A percentile compares a stretch with the other conserved stretches of the same genome.
Conservation (phyloP, 1,140 invertebrate genomes). For the Paracyclopina nana region DNA sequence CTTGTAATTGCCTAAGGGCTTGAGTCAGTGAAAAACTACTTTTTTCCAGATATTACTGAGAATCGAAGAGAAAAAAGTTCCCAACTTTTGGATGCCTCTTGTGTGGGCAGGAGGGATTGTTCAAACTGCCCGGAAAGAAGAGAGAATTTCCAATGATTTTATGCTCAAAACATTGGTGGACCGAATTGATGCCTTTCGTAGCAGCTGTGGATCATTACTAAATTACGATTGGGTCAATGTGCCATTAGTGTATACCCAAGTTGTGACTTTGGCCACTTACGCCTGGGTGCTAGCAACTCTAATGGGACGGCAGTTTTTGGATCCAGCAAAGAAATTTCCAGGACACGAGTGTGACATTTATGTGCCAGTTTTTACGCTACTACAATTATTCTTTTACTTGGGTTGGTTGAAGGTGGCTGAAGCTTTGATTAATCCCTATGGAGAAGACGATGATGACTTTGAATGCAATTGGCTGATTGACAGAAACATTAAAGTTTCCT, state of each 20-base stretch:
- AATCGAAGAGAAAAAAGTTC: too few species aligned
- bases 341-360: background rate
- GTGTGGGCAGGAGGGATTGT: too few species aligned
- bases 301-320: slow-evolving; percentile 59
- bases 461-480: slow-evolving; percentile 59
- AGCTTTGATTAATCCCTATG: slow-evolving; percentile 63
- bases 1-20: too few species aligned
- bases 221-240: slow-evolving; percentile 36
- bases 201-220: slow-evolving; percentile 31
- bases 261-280: slow-evolving; percentile 72
- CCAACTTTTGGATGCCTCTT: too few species aligned
- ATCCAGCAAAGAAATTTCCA: slow-evolving; percentile 23
- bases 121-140: too few species aligned
- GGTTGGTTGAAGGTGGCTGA: slow-evolving; percentile 58
- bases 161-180: too few species aligned
- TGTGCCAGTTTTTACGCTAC: slow-evolving; percentile 32
- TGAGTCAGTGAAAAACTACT: too few species aligned
- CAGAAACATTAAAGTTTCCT: slow-evolving; percentile 52
- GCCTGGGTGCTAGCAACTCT: slow-evolving; percentile 64
- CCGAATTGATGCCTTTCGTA: too few species aligned
- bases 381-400: slow-evolving; percentile 61
- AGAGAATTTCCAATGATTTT: too few species aligned
- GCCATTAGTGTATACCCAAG: slow-evolving; percentile 44
- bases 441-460: slow-evolving; percentile 69
- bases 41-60: too few species aligned